Conservation (phyloP, 2,797 vertebrate genomes). For the Chelon labrosus region DNA sequence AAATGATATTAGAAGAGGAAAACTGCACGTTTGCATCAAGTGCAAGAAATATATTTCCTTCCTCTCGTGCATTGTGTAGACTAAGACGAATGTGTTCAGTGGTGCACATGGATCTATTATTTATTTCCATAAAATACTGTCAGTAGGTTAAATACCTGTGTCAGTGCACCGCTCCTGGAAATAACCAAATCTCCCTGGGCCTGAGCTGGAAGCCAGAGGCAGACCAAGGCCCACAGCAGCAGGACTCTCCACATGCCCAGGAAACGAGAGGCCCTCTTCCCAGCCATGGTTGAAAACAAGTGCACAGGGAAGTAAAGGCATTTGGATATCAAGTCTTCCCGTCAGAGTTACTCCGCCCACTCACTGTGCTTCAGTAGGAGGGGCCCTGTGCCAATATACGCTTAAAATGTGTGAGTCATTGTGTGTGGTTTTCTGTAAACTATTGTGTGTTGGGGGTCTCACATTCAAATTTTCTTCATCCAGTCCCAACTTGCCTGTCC, state of each 20-base stretch:
- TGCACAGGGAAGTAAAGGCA: slow-evolving; percentile 44
- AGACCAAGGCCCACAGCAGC: slow-evolving; percentile 58
- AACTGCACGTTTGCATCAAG: no score
- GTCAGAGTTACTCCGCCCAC: slow-evolving; percentile 47
- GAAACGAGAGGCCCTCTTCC: not conserved
- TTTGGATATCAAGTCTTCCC: slow-evolving; percentile 41
- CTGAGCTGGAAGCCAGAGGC: slow-evolving; percentile 38
- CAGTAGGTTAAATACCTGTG: slow-evolving; percentile 56
- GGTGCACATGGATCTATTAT: not conserved
- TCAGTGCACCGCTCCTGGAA: slow-evolving; percentile 47
- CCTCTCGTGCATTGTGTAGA: no score
- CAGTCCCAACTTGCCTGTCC: slow-evolving; percentile 13
- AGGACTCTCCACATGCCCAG: slow-evolving; percentile 43
- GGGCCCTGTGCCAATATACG: no score
- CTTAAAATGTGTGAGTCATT: not conserved
- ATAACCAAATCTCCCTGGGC: slow-evolving; percentile 54
- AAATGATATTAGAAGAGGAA: no score
- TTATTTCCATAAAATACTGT: no score
- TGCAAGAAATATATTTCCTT: no score
- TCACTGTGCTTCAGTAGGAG: not conserved
- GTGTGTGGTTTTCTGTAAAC: slow-evolving; percentile 16
- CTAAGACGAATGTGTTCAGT: no score
- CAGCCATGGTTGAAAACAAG: slow-evolving; percentile 32
- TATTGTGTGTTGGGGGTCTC: not conserved
- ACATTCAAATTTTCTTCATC: not conserved